A percentile compares a stretch with the other conserved stretches of the same genome.
phyloP scores from a whole-genome alignment of 2,888 invertebrate species.

The Standfussiana lucernea region DNA sequence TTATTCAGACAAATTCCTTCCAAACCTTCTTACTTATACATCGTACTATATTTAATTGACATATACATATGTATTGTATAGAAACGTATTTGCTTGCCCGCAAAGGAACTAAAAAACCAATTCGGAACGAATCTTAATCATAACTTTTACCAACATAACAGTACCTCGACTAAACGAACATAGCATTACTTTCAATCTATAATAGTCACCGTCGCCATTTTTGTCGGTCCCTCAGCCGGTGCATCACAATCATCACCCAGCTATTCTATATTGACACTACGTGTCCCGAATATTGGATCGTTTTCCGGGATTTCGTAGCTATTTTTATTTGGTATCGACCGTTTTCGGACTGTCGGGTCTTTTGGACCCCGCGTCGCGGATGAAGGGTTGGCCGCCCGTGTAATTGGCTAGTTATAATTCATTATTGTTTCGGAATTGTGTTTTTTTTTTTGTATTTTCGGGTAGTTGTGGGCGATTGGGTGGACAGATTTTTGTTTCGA shows the following conservation, averaged over 20 bases:
- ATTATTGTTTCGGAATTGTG: conserved; percentile 82
- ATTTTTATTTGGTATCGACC: conserved; percentile 89
- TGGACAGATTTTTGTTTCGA: conserved; percentile 25
- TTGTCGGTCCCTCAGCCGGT: conserved; percentile 79
- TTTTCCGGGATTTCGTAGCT: conserved; percentile 87
- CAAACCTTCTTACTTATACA: not conserved
- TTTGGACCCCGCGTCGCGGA: conserved; percentile 74
- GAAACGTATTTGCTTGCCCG: not conserved
- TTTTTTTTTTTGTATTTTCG: conserved; percentile 71
- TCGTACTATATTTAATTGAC: not conserved
- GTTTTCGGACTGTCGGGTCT: conserved; percentile 72
- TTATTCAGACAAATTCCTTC: not conserved
- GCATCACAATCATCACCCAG: conserved; percentile 89
- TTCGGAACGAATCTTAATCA: conserved; percentile 45
- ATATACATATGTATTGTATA: no score
- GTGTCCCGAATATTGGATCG: conserved; percentile 85
- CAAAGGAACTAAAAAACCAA: not conserved
- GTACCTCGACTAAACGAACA: conserved; percentile 59
- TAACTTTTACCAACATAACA: conserved; percentile 53
- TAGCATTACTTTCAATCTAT: conserved; percentile 86
- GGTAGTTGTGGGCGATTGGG: conserved; percentile 3
- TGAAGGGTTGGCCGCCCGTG: conserved; percentile 88
- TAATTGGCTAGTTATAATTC: conserved; percentile 90
- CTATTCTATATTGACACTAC: conserved; percentile 89
- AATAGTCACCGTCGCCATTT: conserved; percentile 78